phyloP scores from a whole-genome alignment of 2,113 vertebrate genomes.

The Passerina amoena region DNA sequence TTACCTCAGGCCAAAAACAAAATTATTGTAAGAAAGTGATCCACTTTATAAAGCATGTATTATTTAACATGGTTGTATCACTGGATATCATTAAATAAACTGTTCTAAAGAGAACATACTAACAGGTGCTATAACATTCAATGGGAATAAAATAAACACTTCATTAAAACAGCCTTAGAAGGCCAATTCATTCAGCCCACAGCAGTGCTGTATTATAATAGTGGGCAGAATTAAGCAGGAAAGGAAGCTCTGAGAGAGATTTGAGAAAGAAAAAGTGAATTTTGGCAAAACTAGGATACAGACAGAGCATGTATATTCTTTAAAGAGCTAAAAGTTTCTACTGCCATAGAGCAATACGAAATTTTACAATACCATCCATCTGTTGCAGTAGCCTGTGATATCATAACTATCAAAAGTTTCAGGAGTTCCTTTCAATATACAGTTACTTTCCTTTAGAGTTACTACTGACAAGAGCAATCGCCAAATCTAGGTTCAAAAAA shows the following conservation, averaged over 20 bases:
- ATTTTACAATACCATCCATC: not conserved
- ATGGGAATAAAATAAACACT: not conserved
- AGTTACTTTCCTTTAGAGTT: slow-evolving; percentile 42
- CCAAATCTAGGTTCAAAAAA: slow-evolving; percentile 38
- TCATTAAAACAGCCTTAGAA: not conserved
- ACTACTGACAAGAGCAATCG: slow-evolving; percentile 11
- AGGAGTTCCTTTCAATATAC: not conserved
- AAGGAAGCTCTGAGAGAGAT: not conserved
- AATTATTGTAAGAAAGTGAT: not conserved
- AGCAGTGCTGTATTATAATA: not conserved
- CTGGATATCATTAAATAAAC: not conserved
- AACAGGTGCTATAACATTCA: not conserved
- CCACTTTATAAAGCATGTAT: not conserved
- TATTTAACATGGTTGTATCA: not conserved
- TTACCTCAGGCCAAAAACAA: not conserved
- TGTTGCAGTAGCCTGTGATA: not conserved
- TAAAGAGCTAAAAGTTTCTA: not conserved
- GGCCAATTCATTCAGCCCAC: not conserved
- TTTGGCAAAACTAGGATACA: not conserved
- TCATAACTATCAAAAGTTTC: slow-evolving; percentile 1
- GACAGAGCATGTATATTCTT: not conserved
- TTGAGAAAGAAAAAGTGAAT: not conserved
- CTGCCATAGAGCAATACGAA: not conserved
- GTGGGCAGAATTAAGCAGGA: not conserved
- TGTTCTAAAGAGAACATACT: not conserved